Percentiles rank a stretch among this genome's conserved stretches.
These are phyloP conservation scores for Allygus modestus DNA, from an alignment of 2,888 invertebrate species.

Conservation along the genomic window DNA sequence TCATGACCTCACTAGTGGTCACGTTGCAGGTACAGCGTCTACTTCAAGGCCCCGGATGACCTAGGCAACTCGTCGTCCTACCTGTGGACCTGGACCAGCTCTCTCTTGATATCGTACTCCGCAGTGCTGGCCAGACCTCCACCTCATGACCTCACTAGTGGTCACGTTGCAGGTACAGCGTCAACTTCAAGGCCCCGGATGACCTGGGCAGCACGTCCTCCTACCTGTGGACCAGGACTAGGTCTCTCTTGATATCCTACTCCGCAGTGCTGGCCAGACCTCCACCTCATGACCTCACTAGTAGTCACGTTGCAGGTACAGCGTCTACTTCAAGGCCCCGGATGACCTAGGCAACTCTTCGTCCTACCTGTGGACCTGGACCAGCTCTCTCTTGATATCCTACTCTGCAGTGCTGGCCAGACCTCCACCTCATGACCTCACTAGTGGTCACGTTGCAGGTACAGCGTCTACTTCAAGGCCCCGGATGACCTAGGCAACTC, in stretches of 20 bases:
- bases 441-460: background rate
- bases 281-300: too few relatives aligned
- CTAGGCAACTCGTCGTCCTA: conserved; percentile 32
- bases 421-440: conserved; percentile 10
- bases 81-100: conserved; percentile 35
- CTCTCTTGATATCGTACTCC: background rate
- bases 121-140: background rate
- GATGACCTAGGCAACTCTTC: conserved; percentile 27
- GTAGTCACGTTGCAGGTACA: too few relatives aligned
- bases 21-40: conserved; percentile 2
- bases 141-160: conserved; percentile 12
- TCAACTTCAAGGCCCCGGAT: conserved; percentile 9
- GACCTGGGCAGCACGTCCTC: conserved; percentile 30
- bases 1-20: background rate
- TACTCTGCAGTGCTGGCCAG: background rate
- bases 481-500: conserved; percentile 21
- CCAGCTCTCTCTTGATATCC: conserved; percentile 14
- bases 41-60: conserved; percentile 21
- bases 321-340: conserved; percentile 4
- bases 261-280: background rate
- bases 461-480: conserved; percentile 21
- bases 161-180: too few relatives aligned
- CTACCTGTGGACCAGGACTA: conserved; percentile 30
- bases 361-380: conserved; percentile 46
- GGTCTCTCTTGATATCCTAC: conserved; percentile 5